Evolutionary conservation across 2,113 vertebrate species (phyloP).

Genomic region (Mugil cephalus): DNA sequence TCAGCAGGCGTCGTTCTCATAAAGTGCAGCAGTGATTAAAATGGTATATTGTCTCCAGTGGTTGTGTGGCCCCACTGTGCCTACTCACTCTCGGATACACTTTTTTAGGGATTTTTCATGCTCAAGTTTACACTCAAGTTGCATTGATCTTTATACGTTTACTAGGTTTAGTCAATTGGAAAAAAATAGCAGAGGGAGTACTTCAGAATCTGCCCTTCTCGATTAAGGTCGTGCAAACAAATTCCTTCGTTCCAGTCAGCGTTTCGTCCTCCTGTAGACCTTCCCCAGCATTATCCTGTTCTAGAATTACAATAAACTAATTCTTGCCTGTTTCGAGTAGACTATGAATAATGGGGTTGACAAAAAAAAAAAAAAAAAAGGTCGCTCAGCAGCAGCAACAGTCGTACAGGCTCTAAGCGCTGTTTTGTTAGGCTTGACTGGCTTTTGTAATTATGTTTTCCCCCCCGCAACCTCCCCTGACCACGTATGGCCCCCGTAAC

Average conservation of each 20-base stretch:
- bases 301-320: conserved; percentile 77
- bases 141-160: conserved; percentile 34
- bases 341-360: conserved; percentile 84
- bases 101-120: conserved; percentile 21
- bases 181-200: conserved; percentile 24
- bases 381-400: conserved; percentile 77
- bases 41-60: conserved; percentile 54
- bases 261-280: conserved; percentile 39
- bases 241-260: conserved; percentile 43
- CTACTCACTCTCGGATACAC: conserved; percentile 3
- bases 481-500: conserved; percentile 69
- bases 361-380: conserved; percentile 73
- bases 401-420: conserved; percentile 78
- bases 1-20: conserved; percentile 63
- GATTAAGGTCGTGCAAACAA: conserved; percentile 56
- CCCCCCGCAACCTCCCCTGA: conserved; percentile 64
- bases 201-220: conserved; percentile 45
- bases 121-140: conserved; percentile 22
- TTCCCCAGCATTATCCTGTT: conserved; percentile 56
- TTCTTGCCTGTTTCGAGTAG: conserved; percentile 76
- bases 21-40: conserved; percentile 62
- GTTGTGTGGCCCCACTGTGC: conserved; percentile 32
- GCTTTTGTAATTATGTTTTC: conserved; percentile 85
- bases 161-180: conserved; percentile 11
- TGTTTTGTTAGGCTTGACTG: conserved; percentile 86